A percentile compares a stretch with the other conserved stretches of the same genome.
Evolutionary conservation across 2,888 invertebrate genomes (phyloP).

Genomic region (Ichneumoninae sp.): DNA sequence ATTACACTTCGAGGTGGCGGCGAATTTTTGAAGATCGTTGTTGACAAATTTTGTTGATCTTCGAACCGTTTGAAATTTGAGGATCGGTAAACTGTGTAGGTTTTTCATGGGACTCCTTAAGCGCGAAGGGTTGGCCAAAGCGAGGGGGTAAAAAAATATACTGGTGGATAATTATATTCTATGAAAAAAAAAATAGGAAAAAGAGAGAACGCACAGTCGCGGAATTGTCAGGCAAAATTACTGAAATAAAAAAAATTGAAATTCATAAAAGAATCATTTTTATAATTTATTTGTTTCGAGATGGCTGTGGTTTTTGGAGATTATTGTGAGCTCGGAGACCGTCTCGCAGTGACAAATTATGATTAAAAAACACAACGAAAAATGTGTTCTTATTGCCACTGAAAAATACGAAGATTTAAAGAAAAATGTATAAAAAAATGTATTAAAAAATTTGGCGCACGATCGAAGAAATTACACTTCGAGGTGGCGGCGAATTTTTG

Average conservation of each 20-base stretch:
- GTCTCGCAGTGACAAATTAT: too few relatives aligned
- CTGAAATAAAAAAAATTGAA: too few relatives aligned
- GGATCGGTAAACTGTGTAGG: background rate
- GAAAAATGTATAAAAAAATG: too few relatives aligned
- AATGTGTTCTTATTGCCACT: too few relatives aligned
- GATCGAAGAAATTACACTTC: too few relatives aligned
- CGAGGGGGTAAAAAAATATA: background rate
- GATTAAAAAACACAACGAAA: too few relatives aligned
- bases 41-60: background rate
- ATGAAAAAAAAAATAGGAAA: conserved; percentile 68
- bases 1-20: background rate
- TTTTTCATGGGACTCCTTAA: background rate
- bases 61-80: background rate
- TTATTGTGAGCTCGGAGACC: too few relatives aligned
- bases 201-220: conserved; percentile 7
- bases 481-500: background rate
- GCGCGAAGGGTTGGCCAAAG: background rate
- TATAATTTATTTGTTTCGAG: too few relatives aligned
- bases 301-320: too few relatives aligned
- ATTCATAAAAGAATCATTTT: too few relatives aligned
- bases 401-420: too few relatives aligned
- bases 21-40: background rate
- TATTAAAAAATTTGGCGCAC: too few relatives aligned
- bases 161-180: conserved; percentile 81
- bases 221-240: conserved; percentile 68